Evolutionary conservation across 2,113 vertebrate species (phyloP), one percentile per base, ranked within the genome.

Genomic region (Scomber colias): DNA sequence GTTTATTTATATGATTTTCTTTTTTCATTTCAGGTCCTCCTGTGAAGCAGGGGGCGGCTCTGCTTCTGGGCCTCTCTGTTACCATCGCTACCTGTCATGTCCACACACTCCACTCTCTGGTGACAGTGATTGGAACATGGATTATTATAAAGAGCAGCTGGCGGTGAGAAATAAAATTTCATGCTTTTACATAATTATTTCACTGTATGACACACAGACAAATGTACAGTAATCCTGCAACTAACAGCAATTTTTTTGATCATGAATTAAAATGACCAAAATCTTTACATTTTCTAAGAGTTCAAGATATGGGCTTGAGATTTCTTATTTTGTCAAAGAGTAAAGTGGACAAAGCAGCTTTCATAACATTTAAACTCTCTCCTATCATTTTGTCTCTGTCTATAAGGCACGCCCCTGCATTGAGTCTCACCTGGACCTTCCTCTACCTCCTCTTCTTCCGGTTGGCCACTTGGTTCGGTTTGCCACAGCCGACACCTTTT

Each of bases 381-480:
- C 31, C 5, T 7, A 40, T 3, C 17, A 2, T 44, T 8, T 1
- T 71, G 3, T 75, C 24, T 57, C 15, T 66, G n/a, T 84, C 31
- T 49, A 10, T 15, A 74, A 98, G 97, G 78, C 90, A 89, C 66
- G 96, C 96, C 11, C 96, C 97, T 0, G 88, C 94, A 11, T 76
- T 97, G 83, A 94, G 93, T 10, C 95, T 97, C 4, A 93, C 71
- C 68, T 98, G 97, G 97, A 96, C 95, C 3, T 98, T 97, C 78
- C 91, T 96, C 74, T 98, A 98, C 85, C 96, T 98, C 49, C 92
- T 97, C 17, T 97, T 98, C 92, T 98, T 98, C 90, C 95, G 97
- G 0, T 86, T 95, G 1, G 87, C 92, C 67, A 88, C 94, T 4
- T 93, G 89, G 83, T 94, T 96, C 44, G 93, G 95, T 50, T 92